These are phyloP conservation scores for Margaritifera margaritifera DNA, from an alignment of 2,888 invertebrate genomes.

Conservation along the genomic window DNA sequence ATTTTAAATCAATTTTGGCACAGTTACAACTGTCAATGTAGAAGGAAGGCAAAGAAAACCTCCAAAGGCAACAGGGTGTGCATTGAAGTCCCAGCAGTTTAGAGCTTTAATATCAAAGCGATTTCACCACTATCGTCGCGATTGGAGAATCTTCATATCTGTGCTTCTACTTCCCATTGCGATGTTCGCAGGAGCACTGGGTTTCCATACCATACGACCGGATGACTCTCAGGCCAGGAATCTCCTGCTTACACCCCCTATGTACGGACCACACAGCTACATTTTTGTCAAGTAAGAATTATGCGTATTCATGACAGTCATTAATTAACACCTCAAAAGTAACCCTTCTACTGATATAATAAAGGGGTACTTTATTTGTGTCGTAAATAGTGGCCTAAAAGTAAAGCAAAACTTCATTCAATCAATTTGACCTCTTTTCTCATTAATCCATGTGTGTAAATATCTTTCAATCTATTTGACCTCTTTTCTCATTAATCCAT, in stretches of 20 bases:
- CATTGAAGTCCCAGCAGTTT: slow-evolving; percentile 32
- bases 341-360: too few relatives aligned
- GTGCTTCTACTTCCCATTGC: slow-evolving; percentile 69
- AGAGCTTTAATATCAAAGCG: slow-evolving; percentile 69
- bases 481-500: too few relatives aligned
- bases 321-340: too few relatives aligned
- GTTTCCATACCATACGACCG: slow-evolving; percentile 66
- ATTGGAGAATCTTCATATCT: slow-evolving; percentile 67
- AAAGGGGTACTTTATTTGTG: too few relatives aligned
- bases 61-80: too few relatives aligned
- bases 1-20: too few relatives aligned
- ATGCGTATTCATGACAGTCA: too few relatives aligned
- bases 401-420: slow-evolving; percentile 5
- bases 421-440: background rate
- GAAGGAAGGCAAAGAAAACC: too few relatives aligned
- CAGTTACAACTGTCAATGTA: too few relatives aligned
- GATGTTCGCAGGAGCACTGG: slow-evolving; percentile 70
- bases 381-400: too few relatives aligned
- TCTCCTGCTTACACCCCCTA: slow-evolving; percentile 65
- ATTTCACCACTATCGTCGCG: slow-evolving; percentile 69
- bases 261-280: slow-evolving; percentile 68
- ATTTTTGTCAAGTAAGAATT: slow-evolving; percentile 62
- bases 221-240: slow-evolving; percentile 50
- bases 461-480: slow-evolving; percentile 17
- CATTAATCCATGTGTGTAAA: slow-evolving; percentile 8